Base-by-base conservation (phyloP, 2,113 vertebrate genomes). In the Corydoras sp. region DNA sequence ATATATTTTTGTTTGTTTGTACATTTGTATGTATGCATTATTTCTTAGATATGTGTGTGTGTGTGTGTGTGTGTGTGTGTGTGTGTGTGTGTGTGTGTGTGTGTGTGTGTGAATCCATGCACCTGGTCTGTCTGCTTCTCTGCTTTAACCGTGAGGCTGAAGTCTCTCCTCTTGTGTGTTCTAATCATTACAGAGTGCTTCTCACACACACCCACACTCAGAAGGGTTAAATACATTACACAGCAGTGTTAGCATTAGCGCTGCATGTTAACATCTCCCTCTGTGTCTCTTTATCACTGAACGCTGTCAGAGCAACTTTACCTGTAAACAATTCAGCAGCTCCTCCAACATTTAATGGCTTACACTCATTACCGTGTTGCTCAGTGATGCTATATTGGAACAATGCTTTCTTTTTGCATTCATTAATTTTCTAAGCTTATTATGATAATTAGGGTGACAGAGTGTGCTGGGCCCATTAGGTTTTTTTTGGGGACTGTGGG, bases 161-260 rank as follows among this genome's bases (percentile, higher is more conserved):
- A 35, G 48, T 48, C 8, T 59, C 63, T 35, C 58, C 48, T 73
- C 56, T 56, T 73, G 71, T 58, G 71, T 59, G 71, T 73, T 53
- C 71, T 73, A 73, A 73, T 73, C 71, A 73, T 58, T 74, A 73
- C 59, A 48, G 58, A 32, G 51, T 58, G 30, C 24, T 68, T 54
- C 64, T 51, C 18, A 73, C 71, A 72, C 58, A 68, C 74, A 72
- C 78, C 80, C 64, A 82, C 35, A 65, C 69, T 30, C 69, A 77
- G 68, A 81, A 10, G 54, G 64, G 77, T 75, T 69, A 73, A 74
- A 80, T 76, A 80, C 83, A 80, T 65, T 65, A 64, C 70, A 58
- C 70, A 65, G 71, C 71, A 51, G 62, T 32, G 54, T 43, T 43
- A 43, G 35, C 35, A 43, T 56, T 65, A n/a, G 54, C 29, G 14